Base-by-base conservation (phyloP, 1,140 invertebrate genomes). In the Nasonia longicornis region DNA sequence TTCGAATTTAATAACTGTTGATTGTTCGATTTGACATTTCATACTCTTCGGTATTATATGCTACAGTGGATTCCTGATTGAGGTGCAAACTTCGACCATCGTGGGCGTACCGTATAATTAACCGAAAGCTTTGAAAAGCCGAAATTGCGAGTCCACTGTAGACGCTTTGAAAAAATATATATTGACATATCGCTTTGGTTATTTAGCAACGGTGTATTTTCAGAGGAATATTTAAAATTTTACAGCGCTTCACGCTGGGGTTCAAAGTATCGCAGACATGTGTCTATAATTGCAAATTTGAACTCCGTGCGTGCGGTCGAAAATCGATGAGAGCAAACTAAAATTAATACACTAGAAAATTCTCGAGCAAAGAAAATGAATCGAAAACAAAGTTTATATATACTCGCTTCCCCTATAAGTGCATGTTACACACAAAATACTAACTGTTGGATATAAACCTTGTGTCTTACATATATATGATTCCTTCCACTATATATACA, bases 1-100 rank as follows among this genome's bases (percentile, higher is more conserved):
- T 58, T 69, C 38, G 48, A 16, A 11, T 67, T 45, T 48, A 3
- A 58, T 58, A n/a, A 16, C 12, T 71, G 67, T 78, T 78, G 4
- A 78, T 20, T 78, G 77, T 78, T 78, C 26, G 12, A 20, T 78
- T 67, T 78, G 26, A 77, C 22, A 35, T 70, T 35, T 45, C 2
- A 45, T 63, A 35, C 42, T 7, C 67, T 26, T 31, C 29, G 16
- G 0, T 26, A 26, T 12, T 29, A 4, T 58, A 6, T 58, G n/a
- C 26, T 78, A 71, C 35, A 71, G 48, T 71, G 67, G 31, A 71
- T 29, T 78, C 64, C n/a, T 35, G 16, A 70, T 70, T 78, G 52
- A 22, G 42, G 6, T 26, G 11, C 31, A 42, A 42, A 35, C 12
- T 42, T 31, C n/a, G 26, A 26, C 52, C 0, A n/a, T 16, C 52